Conservation (phyloP, 2,113 vertebrate genomes). For the Hippocampus mohnikei region DNA sequence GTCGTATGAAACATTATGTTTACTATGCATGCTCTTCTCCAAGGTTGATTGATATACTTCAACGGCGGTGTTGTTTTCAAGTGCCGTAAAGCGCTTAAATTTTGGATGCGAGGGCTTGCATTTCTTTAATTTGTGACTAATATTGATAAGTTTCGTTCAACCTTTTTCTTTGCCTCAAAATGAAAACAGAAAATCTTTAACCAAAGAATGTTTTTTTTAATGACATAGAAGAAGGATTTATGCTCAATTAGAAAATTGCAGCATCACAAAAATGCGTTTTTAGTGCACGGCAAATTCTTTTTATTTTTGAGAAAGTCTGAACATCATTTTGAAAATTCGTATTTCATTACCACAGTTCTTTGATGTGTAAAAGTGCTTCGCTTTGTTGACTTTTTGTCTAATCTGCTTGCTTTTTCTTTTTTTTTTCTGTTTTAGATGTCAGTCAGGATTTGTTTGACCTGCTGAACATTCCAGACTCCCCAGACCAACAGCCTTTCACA, state of each 20-base stretch:
- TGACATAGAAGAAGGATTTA: too few relatives aligned
- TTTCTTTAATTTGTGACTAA: not conserved
- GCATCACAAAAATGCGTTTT: not conserved
- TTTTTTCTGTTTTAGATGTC: constrained; percentile 70
- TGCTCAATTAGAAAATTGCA: not conserved
- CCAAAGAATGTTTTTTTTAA: too few relatives aligned
- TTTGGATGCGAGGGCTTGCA: not conserved
- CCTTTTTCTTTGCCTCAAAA: not conserved
- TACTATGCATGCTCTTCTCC: not conserved
- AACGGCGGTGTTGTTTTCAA: not conserved
- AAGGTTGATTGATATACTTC: not conserved
- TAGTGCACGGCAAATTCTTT: not conserved
- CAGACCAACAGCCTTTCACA: constrained; percentile 69
- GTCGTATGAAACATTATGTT: constrained; percentile 54
- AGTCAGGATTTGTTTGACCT: constrained; percentile 82
- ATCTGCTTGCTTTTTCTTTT: constrained; percentile 7
- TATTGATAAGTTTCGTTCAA: not conserved
- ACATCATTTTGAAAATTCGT: not conserved
- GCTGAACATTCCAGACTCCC: constrained; percentile 82
- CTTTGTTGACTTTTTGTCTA: not conserved
- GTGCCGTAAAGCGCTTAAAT: not conserved
- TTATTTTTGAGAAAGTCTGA: not conserved
- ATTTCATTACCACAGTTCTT: not conserved
- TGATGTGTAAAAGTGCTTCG: not conserved
- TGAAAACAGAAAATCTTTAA: too few relatives aligned